phyloP scores from a whole-genome alignment of 2,113 vertebrate genomes.

The Calonectris borealis region DNA sequence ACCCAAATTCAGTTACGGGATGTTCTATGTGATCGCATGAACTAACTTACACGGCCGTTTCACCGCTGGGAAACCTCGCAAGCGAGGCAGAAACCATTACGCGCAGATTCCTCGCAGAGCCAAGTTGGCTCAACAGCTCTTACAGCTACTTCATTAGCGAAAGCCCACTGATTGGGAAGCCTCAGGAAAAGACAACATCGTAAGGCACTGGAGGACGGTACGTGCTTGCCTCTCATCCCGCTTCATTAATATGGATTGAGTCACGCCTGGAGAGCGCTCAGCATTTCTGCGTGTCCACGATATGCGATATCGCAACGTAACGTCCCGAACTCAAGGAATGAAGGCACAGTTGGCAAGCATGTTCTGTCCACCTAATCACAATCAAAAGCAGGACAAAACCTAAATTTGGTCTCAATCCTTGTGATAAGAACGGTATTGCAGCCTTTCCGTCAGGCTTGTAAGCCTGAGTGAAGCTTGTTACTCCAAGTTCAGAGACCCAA shows the following conservation, averaged over 20 bases:
- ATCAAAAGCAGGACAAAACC: background rate
- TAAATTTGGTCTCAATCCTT: background rate
- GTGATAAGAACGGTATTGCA: rapidly evolving
- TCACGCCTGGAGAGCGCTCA: background rate
- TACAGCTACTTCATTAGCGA: background rate
- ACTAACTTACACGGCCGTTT: background rate
- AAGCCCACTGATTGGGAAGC: background rate
- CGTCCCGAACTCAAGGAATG: rapidly evolving
- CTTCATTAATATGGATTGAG: background rate
- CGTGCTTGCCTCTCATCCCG: background rate
- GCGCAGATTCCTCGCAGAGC: background rate
- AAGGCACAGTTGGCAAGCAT: background rate
- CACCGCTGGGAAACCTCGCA: background rate
- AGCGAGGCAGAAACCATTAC: background rate
- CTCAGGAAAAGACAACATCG: background rate
- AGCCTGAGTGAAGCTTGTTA: background rate
- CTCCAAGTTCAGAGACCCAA: background rate
- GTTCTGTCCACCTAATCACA: background rate
- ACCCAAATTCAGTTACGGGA: background rate
- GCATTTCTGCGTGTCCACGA: rapidly evolving
- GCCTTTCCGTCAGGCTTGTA: rapidly evolving
- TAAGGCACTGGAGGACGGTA: too few relatives aligned
- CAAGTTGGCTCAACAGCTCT: background rate
- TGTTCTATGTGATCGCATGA: rapidly evolving
- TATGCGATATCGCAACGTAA: rapidly evolving